phyloP scores from a whole-genome alignment of 2,113 vertebrate genomes.

The Datnioides undecimradiatus region DNA sequence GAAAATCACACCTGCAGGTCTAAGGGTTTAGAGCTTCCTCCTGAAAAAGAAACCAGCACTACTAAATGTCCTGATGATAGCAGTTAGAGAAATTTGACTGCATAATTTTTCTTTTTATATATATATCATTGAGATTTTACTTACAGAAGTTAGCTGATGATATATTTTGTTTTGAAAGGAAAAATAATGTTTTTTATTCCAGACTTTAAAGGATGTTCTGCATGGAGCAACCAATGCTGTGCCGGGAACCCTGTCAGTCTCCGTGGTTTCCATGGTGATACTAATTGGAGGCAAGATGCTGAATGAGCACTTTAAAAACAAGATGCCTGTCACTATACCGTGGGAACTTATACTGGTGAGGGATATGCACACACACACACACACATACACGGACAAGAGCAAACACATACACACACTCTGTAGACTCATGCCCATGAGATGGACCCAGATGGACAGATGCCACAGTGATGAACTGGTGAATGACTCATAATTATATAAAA shows the following conservation, averaged over 20 bases:
- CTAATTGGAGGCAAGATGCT: slow-evolving; percentile 63
- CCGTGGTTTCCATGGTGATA: slow-evolving; percentile 46
- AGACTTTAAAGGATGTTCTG: slow-evolving; percentile 59
- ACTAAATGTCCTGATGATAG: neutral
- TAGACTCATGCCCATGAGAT: slow-evolving; percentile 46
- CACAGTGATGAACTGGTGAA: slow-evolving; percentile 53
- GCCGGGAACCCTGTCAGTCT: slow-evolving; percentile 56
- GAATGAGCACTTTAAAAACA: slow-evolving; percentile 65
- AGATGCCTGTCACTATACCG: slow-evolving; percentile 58
- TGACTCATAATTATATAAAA: slow-evolving; percentile 70
- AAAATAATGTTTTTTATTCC: neutral
- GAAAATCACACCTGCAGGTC: neutral
- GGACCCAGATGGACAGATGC: slow-evolving; percentile 64
- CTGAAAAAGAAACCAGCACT: neutral
- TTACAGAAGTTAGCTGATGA: neutral
- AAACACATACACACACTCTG: slow-evolving; percentile 10
- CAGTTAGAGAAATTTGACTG: neutral
- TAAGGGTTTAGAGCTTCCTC: neutral
- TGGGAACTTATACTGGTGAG: slow-evolving; percentile 66
- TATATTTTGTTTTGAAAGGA: neutral
- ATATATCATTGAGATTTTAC: neutral
- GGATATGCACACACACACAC: neutral
- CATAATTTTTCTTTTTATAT: neutral
- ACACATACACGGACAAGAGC: slow-evolving; percentile 21
- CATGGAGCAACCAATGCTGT: slow-evolving; percentile 25